A percentile compares a stretch with the other conserved stretches of the same genome.
These are phyloP conservation scores for Caenorhabditis remanei DNA, from an alignment of 1,140 invertebrate species.

Conservation along the genomic window DNA sequence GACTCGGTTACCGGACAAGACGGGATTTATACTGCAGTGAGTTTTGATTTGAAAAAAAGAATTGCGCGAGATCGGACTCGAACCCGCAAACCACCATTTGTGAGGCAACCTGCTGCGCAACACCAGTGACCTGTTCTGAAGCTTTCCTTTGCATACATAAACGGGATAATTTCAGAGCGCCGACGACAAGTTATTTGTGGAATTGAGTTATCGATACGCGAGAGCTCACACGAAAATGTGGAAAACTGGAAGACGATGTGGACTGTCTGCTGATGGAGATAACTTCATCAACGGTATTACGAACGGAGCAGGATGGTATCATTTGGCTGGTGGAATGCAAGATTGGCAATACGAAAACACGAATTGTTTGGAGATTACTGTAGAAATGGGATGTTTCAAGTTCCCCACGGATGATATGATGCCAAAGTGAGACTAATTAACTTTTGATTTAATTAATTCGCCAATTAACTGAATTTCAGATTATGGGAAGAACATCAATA, in stretches of 20 bases:
- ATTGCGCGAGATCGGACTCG: not conserved
- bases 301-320: slow-evolving; percentile 87
- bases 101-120: too few relatives aligned
- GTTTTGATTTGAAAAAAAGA: not conserved
- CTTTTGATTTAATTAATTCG: not conserved
- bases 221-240: slow-evolving; percentile 77
- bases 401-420: slow-evolving; percentile 86
- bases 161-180: slow-evolving; percentile 76
- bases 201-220: slow-evolving; percentile 87
- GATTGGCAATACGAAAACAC: slow-evolving; percentile 95
- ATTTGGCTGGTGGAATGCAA: slow-evolving; percentile 87
- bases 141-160: not conserved
- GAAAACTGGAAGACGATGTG: slow-evolving; percentile 75
- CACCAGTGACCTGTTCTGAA: too few relatives aligned
- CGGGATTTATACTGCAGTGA: slow-evolving; percentile 79
- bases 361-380: slow-evolving; percentile 92
- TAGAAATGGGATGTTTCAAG: slow-evolving; percentile 94
- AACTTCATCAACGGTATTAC: slow-evolving; percentile 83
- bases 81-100: too few relatives aligned
- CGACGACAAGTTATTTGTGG: slow-evolving; percentile 88
- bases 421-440: slow-evolving; percentile 77
- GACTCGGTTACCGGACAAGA: slow-evolving; percentile 81
- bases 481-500: slow-evolving; percentile 92
- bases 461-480: slow-evolving; percentile 58
- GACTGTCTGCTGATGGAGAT: slow-evolving; percentile 70